Conservation (phyloP, 2,888 invertebrate species). For the Elegia similella region DNA sequence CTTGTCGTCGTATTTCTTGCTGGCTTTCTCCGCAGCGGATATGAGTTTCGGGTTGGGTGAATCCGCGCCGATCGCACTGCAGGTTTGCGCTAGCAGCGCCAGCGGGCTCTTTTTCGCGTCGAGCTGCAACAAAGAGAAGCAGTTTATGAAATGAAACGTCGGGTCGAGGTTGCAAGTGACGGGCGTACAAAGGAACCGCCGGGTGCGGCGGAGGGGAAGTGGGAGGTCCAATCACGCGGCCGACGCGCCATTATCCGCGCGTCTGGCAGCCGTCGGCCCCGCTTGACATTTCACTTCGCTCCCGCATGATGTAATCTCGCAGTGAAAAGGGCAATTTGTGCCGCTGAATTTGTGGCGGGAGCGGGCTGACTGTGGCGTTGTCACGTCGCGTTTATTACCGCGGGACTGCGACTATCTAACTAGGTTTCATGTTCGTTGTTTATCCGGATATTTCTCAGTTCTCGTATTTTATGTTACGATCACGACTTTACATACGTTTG, state of each 20-base stretch:
- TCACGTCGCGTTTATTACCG: slow-evolving; percentile 77
- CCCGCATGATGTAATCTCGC: slow-evolving; percentile 82
- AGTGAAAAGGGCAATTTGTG: slow-evolving; percentile 82
- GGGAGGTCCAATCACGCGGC: slow-evolving; percentile 78
- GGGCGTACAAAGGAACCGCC: slow-evolving; percentile 74
- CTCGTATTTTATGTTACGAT: not conserved
- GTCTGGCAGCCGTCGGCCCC: slow-evolving; percentile 81
- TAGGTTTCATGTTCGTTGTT: slow-evolving; percentile 34
- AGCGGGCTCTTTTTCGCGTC: slow-evolving; percentile 98
- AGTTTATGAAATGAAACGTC: slow-evolving; percentile 78
- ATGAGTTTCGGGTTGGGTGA: slow-evolving; percentile 89
- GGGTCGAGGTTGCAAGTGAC: slow-evolving; percentile 75
- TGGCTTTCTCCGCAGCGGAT: slow-evolving; percentile 87
- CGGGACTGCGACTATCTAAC: slow-evolving; percentile 40
- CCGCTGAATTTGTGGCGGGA: slow-evolving; percentile 77
- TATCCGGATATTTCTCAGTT: not conserved
- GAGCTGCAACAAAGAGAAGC: slow-evolving; percentile 88
- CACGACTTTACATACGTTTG: not conserved
- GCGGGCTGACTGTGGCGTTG: slow-evolving; percentile 70
- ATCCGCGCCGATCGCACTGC: slow-evolving; percentile 97
- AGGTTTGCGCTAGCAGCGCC: slow-evolving; percentile 97
- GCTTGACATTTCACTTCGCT: slow-evolving; percentile 82
- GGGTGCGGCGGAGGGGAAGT: slow-evolving; percentile 47
- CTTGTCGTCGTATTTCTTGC: slow-evolving; percentile 85
- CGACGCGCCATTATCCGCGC: slow-evolving; percentile 82